phyloP scores from a whole-genome alignment of 2,113 vertebrate species.

The Hippocampus comes region DNA sequence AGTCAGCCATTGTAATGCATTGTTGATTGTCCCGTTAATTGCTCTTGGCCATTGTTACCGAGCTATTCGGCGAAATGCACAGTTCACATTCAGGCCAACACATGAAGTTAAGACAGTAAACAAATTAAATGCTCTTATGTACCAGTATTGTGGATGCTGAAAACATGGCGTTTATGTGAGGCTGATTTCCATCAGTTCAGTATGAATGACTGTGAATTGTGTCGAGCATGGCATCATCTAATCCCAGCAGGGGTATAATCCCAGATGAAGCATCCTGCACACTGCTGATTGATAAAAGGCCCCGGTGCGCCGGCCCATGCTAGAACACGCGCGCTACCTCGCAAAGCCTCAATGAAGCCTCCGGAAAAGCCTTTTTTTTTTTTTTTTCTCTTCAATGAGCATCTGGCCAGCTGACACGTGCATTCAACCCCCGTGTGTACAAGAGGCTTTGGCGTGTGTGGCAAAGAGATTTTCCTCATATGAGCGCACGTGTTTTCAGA shows the following conservation, averaged over 20 bases:
- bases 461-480: constrained; percentile 48
- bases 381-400: constrained; percentile 50
- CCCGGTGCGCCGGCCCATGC: constrained; percentile 37
- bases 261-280: constrained; percentile 45
- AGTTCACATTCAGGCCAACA: no score
- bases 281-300: constrained; percentile 61
- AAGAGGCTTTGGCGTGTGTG: constrained; percentile 43
- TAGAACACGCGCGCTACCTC: constrained; percentile 11
- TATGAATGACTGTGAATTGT: constrained; percentile 7
- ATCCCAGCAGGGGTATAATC: constrained; percentile 45
- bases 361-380: constrained; percentile 24
- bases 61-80: no score
- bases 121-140: not conserved
- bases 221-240: constrained; percentile 38
- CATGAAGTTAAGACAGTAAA: no score
- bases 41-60: no score
- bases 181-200: not conserved
- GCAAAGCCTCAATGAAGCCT: constrained; percentile 51
- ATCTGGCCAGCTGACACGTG: constrained; percentile 50
- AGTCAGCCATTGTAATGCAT: no score
- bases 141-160: not conserved
- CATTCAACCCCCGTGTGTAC: constrained; percentile 11
- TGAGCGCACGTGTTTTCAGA: constrained; percentile 24
- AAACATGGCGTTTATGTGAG: not conserved
- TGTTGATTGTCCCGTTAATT: no score